Evolutionary conservation across 2,888 invertebrate species (phyloP), one percentile per base, ranked within the genome.

Genomic region (Trileptium ribeirensis): DNA sequence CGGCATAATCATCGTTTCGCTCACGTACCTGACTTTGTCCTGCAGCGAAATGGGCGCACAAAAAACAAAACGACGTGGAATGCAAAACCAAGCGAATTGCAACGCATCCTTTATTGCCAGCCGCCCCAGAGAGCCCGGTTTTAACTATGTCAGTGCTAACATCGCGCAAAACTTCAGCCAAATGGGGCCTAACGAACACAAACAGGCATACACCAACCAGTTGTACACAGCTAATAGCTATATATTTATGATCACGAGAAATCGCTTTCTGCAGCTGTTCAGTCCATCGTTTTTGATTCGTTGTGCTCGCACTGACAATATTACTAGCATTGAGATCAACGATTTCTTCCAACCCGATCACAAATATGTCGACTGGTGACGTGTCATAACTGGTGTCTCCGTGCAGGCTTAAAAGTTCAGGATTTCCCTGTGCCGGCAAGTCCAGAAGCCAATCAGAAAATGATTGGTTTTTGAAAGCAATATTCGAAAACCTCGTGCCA

Each of bases 261-360:
- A 98, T 91, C 36, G 95, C 93, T 90, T 96, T 96, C 88, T 96
- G 94, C 83, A 99, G 91, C 89, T 97, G 97, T 86, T 94, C 94
- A 83, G 95, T 95, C 98, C 99, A 99, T 81, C 94, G 93, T 89
- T 93, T 93, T 79, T 96, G 95, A 90, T 97, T 96, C 86, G 95
- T 95, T 74, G 93, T 93, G 89, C 95, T 94, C 37, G 97, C 95
- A 84, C 95, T 97, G 91, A 99, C 93, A 85, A 99, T 98, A 89
- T 99, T 99, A 85, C 95, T 94, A 1, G 99, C 99, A 91, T 96
- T 99, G 84, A 99, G 91, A 90, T 99, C 99, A 15, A 99, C 98
- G 85, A 99, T 97, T 91, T 99, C 99, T 90, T 99, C 96, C 90
- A 99, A 97, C 31, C 99, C 99, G 88, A 99, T 94, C 0, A 97